A percentile compares a stretch with the other conserved stretches of the same genome.
Evolutionary conservation across 1,140 invertebrate species (phyloP).

Genomic region (Pemphigus obesinymphae): DNA sequence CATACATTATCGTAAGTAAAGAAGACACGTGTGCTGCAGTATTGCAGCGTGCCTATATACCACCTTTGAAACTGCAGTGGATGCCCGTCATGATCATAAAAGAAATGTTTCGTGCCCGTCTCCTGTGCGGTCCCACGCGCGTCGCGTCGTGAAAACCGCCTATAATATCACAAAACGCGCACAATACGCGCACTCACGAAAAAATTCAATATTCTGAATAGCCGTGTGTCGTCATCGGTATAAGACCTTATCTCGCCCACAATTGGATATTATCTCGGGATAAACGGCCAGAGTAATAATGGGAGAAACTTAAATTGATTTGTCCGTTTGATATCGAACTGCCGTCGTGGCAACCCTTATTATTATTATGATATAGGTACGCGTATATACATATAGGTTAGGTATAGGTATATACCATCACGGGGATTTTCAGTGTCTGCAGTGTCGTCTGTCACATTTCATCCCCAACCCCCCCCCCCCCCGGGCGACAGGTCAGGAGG

Average conservation of each 20-base stretch:
- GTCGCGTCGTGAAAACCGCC: neutral
- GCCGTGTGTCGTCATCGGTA: too few species aligned
- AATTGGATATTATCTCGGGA: neutral
- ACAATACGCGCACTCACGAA: too few species aligned
- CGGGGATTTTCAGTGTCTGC: neutral
- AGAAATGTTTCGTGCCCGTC: too few species aligned
- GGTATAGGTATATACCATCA: too few species aligned
- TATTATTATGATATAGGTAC: neutral
- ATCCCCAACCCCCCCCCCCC: too few species aligned
- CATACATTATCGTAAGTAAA: too few species aligned
- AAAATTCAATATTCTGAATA: too few species aligned
- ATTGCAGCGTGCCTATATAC: too few species aligned
- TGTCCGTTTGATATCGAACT: neutral
- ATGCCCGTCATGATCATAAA: too few species aligned
- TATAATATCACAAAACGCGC: neutral
- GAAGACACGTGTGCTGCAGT: too few species aligned
- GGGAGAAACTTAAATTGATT: neutral
- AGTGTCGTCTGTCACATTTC: slow-evolving; percentile 6
- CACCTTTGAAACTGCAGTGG: too few species aligned
- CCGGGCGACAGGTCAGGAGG: neutral
- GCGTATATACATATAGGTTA: neutral
- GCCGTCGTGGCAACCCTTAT: neutral
- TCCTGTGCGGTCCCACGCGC: neutral
- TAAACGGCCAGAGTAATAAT: neutral
- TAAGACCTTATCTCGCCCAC: slow-evolving; percentile 5